Evolutionary conservation across 2,113 vertebrate genomes (phyloP).

Genomic region (Tiliqua scincoides): DNA sequence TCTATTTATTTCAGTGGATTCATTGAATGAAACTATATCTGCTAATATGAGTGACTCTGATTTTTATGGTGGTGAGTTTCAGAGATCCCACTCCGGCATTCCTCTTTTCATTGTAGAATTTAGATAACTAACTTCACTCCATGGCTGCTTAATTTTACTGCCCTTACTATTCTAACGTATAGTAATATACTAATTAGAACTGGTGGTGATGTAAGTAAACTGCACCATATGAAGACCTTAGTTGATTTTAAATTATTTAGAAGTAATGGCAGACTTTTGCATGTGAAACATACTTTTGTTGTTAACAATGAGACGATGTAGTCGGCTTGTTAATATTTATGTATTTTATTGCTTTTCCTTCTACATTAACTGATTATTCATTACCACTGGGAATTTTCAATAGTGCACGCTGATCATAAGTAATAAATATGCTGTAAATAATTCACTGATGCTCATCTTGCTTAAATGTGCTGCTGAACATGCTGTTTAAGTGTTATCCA

Average conservation of each 20-base stretch:
- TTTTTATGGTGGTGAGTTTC: conserved; percentile 99
- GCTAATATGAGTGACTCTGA: conserved; percentile 99
- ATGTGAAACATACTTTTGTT: conserved; percentile 23
- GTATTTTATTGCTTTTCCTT: conserved; percentile 26
- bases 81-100: conserved; percentile 83
- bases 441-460: conserved; percentile 40
- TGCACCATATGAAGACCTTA: conserved; percentile 24
- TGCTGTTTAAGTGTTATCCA: conserved; percentile 35
- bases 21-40: conserved; percentile 99
- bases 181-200: conserved; percentile 54
- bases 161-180: conserved; percentile 65
- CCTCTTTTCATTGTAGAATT: conserved; percentile 74
- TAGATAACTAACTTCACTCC: conserved; percentile 85
- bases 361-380: conserved; percentile 29
- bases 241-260: conserved; percentile 21
- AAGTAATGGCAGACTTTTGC: neutral
- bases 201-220: conserved; percentile 58
- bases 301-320: neutral
- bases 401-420: conserved; percentile 39
- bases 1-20: conserved; percentile 99
- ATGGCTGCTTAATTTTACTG: conserved; percentile 72
- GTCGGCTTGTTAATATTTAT: conserved; percentile 4
- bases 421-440: conserved; percentile 41
- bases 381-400: conserved; percentile 64
- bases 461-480: conserved; percentile 40